phyloP scores from a whole-genome alignment of 2,888 invertebrate species.

The Ennomos erosarius region DNA sequence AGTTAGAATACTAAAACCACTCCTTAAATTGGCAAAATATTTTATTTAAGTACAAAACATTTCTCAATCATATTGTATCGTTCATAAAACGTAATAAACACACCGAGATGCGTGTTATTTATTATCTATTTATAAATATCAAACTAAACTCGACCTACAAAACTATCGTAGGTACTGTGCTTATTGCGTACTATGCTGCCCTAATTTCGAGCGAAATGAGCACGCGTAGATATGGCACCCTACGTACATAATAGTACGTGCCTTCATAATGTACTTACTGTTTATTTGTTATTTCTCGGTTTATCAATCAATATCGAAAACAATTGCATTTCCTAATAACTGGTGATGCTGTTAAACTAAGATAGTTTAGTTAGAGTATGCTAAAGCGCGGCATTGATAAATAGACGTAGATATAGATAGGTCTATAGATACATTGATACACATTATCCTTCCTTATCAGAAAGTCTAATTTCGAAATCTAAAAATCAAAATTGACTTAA shows the following conservation, averaged over 20 bases:
- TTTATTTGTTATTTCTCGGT: conserved; percentile 3
- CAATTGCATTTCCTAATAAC: conserved; percentile 36
- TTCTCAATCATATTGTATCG: conserved; percentile 48
- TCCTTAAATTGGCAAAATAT: conserved; percentile 23
- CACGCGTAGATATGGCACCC: conserved; percentile 50
- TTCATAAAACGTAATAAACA: conserved; percentile 53
- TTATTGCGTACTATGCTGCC: conserved; percentile 52
- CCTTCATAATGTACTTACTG: conserved; percentile 13
- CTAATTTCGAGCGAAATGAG: conserved; percentile 60
- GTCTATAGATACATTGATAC: too few species aligned
- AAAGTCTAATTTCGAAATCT: too few species aligned
- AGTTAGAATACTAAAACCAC: too few species aligned
- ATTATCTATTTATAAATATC: conserved; percentile 62
- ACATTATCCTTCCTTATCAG: too few species aligned
- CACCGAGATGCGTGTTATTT: conserved; percentile 55
- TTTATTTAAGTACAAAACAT: conserved; percentile 37
- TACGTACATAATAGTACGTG: conserved; percentile 30
- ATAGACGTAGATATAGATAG: too few species aligned
- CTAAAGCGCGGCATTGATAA: too few species aligned
- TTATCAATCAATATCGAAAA: conserved; percentile 35
- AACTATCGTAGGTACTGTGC: conserved; percentile 44
- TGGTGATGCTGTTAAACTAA: conserved; percentile 8
- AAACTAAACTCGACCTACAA: conserved; percentile 62
- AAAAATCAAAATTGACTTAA: too few species aligned
- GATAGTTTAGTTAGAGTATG: too few species aligned